These are phyloP conservation scores for Phenganax stokvisi DNA, from an alignment of 92 coral and sea anemone genomes.

Conservation along the genomic window DNA sequence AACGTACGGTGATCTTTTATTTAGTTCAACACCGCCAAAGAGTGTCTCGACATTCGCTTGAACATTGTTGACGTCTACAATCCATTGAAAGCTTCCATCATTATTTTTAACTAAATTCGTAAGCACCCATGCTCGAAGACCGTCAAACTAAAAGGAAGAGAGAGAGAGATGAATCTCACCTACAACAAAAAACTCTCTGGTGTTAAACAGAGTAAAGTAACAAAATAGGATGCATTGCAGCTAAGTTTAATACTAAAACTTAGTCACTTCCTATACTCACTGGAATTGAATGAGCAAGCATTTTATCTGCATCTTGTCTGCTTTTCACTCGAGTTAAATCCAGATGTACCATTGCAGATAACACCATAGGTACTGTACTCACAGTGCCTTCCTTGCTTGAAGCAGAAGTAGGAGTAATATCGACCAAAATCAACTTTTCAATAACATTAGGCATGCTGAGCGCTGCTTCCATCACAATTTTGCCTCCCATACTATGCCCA, in stretches of 20 bases:
- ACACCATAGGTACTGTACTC: slow-evolving; percentile 58
- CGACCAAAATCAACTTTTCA: slow-evolving; percentile 71
- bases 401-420: slow-evolving; percentile 60
- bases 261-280: slow-evolving; percentile 47
- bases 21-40: slow-evolving; percentile 58
- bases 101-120: slow-evolving; percentile 64
- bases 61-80: slow-evolving; percentile 69
- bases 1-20: slow-evolving; percentile 50
- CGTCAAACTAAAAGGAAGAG: slow-evolving; percentile 36
- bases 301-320: slow-evolving; percentile 73
- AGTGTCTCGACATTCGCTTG: slow-evolving; percentile 58
- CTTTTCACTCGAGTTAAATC: slow-evolving; percentile 53
- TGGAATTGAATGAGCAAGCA: slow-evolving; percentile 57
- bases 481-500: slow-evolving; percentile 99
- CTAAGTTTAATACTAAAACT: background rate
- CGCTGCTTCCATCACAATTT: slow-evolving; percentile 81
- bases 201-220: too few relatives aligned
- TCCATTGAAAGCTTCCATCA: slow-evolving; percentile 63
- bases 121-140: slow-evolving; percentile 67
- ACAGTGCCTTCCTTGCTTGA: slow-evolving; percentile 45
- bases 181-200: too few relatives aligned
- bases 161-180: background rate
- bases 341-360: slow-evolving; percentile 67
- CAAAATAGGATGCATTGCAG: too few relatives aligned
- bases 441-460: slow-evolving; percentile 65